Conservation (phyloP, 2,113 vertebrate species). For the Zeus faber region DNA sequence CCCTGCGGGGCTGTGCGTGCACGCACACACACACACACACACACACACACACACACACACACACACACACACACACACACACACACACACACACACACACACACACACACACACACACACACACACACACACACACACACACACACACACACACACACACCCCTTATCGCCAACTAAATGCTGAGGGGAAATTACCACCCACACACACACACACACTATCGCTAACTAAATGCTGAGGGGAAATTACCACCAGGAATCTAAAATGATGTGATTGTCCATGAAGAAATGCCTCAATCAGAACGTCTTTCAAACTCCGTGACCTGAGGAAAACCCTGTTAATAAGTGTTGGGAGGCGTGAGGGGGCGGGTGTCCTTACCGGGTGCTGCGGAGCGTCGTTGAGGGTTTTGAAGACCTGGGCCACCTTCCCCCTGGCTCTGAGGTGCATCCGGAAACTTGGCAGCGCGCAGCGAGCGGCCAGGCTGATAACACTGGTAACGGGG, state of each 20-base stretch:
- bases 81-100: too few relatives aligned
- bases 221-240: not conserved
- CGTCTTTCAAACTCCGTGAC: too few relatives aligned
- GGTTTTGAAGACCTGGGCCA: constrained; percentile 97
- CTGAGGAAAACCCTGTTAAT: too few relatives aligned
- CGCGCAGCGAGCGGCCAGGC: constrained; percentile 95
- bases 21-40: too few relatives aligned
- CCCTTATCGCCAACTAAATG: not conserved
- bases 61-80: too few relatives aligned
- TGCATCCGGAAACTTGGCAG: constrained; percentile 99
- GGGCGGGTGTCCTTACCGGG: constrained; percentile 72
- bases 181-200: too few relatives aligned
- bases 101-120: too few relatives aligned
- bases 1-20: too few relatives aligned
- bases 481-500: constrained; percentile 85
- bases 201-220: not conserved
- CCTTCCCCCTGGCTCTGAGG: constrained; percentile 94
- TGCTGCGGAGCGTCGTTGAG: constrained; percentile 94
- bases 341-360: not conserved
- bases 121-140: not conserved
- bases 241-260: too few relatives aligned
- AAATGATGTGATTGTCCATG: too few relatives aligned
- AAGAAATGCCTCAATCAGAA: too few relatives aligned
- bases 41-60: too few relatives aligned
- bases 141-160: not conserved